Evolutionary conservation across 2,888 invertebrate genomes (phyloP), one percentile per base, ranked within the genome.

Genomic region (Cheilosia variabilis): DNA sequence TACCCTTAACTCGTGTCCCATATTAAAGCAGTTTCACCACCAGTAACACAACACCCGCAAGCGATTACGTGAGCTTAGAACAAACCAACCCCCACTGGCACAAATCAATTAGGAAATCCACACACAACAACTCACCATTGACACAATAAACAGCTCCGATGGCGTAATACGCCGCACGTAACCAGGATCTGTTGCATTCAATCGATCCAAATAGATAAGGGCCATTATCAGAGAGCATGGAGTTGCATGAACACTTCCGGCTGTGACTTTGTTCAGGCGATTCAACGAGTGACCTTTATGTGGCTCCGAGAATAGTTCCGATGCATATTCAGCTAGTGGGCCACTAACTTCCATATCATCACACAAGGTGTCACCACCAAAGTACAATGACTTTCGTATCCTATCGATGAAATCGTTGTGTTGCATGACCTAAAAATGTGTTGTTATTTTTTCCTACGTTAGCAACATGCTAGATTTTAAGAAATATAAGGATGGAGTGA

Each of bases 161-260:
- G 99, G 98, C 37, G 96, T 95, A 63, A 97, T 95, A 89, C 94
- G 93, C 88, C 95, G 94, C 84, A 98, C 94, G 92, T 98, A 98
- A 88, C 96, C 95, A 0, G 97, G 96, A 93, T 97, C 96, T 89
- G 94, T 94, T 83, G 94, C 93, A 91, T 96, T 96, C 71, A 99
- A 94, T 87, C 98, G 95, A 93, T 99, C 98, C 89, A 99, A 94
- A 93, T 99, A 99, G 55, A 99, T 94, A 90, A 99, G 93, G 34
- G 99, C 98, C 89, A 99, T 94, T 88, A 99, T 96, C 71, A 99
- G 94, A 15, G 98, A 97, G 91, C 98, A 98, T 0, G 99, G 98
- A 9, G 98, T 97, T 6, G 98, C 96, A 89, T 95, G 95, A 87
- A 97, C 94, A 90, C 94, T 94, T 58, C 96, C 96, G 87, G 97